phyloP scores from a whole-genome alignment of 2,888 invertebrate genomes.

The Drosophila conformis region DNA sequence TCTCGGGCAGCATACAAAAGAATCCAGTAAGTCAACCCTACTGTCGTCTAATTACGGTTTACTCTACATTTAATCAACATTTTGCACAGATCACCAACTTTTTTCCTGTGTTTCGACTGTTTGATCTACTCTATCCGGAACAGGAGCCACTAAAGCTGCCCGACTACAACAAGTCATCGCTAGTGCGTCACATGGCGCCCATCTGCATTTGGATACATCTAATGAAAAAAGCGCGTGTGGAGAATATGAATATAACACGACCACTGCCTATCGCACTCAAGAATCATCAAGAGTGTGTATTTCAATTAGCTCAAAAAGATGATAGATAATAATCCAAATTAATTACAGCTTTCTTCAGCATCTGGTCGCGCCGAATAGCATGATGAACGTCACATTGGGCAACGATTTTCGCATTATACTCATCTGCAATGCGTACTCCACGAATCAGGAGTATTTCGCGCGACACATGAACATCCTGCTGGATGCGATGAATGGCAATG shows the following conservation, averaged over 20 bases:
- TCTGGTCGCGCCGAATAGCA: constrained; percentile 90
- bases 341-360: constrained; percentile 92
- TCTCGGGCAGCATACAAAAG: constrained; percentile 97
- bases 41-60: not conserved
- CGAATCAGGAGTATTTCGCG: constrained; percentile 95
- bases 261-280: constrained; percentile 93
- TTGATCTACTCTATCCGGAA: constrained; percentile 96
- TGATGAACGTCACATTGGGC: constrained; percentile 91
- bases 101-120: constrained; percentile 94
- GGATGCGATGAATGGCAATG: constrained; percentile 92
- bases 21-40: constrained; percentile 89
- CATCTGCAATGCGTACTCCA: constrained; percentile 97
- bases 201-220: constrained; percentile 99
- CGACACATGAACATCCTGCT: constrained; percentile 96
- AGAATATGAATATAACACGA: constrained; percentile 91
- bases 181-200: constrained; percentile 90
- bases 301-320: not conserved
- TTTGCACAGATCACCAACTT: constrained; percentile 90
- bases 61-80: constrained; percentile 8
- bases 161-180: constrained; percentile 93
- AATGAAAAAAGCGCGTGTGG: constrained; percentile 95
- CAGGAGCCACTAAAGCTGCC: constrained; percentile 95
- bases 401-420: constrained; percentile 96
- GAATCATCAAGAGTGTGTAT: constrained; percentile 90
- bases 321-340: not conserved